Conservation (phyloP, 1,140 invertebrate species). For the Eubasilissa regina region DNA sequence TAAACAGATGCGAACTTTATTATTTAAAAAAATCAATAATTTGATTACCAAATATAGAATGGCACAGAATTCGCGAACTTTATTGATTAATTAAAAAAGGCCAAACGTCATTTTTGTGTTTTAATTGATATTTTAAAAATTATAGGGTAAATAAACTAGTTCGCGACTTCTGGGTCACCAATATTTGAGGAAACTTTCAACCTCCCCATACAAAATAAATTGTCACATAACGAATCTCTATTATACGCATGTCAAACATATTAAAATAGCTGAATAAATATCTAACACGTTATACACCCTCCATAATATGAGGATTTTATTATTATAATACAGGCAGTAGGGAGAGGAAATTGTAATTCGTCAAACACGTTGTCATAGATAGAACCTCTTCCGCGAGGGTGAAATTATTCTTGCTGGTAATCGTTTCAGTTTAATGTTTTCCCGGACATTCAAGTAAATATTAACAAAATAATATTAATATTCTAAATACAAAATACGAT, state of each 20-base stretch:
- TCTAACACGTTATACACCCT: slow-evolving; percentile 40
- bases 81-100: too few relatives aligned
- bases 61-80: too few relatives aligned
- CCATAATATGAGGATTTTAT: slow-evolving; percentile 45
- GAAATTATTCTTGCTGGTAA: neutral
- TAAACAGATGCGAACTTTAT: too few relatives aligned
- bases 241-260: slow-evolving; percentile 57
- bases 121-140: too few relatives aligned
- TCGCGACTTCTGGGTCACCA: too few relatives aligned
- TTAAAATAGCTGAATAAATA: slow-evolving; percentile 55
- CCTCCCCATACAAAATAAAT: neutral
- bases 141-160: too few relatives aligned
- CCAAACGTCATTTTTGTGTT: too few relatives aligned
- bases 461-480: neutral
- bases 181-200: too few relatives aligned
- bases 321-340: slow-evolving; percentile 41
- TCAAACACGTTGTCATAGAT: slow-evolving; percentile 50
- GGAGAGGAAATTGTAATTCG: slow-evolving; percentile 43
- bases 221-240: slow-evolving; percentile 48
- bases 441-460: neutral
- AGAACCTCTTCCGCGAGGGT: slow-evolving; percentile 1
- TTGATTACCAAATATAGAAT: too few relatives aligned
- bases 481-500: too few relatives aligned
- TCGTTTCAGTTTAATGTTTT: neutral
- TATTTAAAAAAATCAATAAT: too few relatives aligned